These are phyloP conservation scores for Trachelus stipa DNA, from an alignment of 2,888 invertebrate species.

Conservation along the genomic window DNA sequence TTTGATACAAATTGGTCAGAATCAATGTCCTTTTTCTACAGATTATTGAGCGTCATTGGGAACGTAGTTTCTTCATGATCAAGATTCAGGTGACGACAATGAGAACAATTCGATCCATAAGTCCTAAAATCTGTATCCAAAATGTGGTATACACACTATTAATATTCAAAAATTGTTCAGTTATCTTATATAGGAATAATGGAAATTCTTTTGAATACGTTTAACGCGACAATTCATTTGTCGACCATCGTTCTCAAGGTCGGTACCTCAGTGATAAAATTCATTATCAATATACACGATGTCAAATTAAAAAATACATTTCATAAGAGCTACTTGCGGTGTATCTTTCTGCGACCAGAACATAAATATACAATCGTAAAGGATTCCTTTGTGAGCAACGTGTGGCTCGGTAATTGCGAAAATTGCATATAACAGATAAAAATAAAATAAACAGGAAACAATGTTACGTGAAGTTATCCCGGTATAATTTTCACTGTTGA, in stretches of 20 bases:
- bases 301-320: conserved; percentile 4
- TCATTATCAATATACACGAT: conserved; percentile 5
- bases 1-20: not conserved
- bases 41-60: not conserved
- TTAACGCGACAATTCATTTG: not conserved
- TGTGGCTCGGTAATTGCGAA: not conserved
- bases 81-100: not conserved
- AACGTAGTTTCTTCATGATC: not conserved
- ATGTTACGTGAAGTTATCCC: not conserved
- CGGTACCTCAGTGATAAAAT: not conserved
- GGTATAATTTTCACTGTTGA: not conserved
- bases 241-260: not conserved
- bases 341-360: not conserved
- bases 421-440: not conserved
- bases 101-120: not conserved
- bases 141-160: not conserved
- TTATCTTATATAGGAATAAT: not conserved
- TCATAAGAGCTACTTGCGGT: not conserved
- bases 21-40: not conserved
- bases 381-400: not conserved
- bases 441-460: not conserved
- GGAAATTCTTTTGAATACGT: not conserved
- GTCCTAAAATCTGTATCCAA: not conserved
- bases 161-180: not conserved
- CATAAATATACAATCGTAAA: not conserved